Evolutionary conservation across 2,797 vertebrate genomes (phyloP).

Genomic region (Eulemur coronatus): DNA sequence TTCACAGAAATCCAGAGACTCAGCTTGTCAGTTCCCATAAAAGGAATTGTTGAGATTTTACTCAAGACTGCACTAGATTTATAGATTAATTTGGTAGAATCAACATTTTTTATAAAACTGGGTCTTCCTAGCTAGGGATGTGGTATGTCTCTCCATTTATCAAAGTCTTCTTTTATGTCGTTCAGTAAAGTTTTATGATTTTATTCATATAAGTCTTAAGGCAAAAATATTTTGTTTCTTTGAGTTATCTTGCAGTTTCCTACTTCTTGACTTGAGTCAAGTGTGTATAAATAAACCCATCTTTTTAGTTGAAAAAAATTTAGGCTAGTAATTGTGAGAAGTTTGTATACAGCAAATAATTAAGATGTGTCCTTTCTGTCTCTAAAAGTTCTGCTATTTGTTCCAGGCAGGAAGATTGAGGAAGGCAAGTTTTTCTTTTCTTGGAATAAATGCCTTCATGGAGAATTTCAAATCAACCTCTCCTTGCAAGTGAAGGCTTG

Average conservation of each 20-base stretch:
- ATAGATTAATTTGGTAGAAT: constrained; percentile 39
- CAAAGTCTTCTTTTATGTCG: constrained; percentile 13
- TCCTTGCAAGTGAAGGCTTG: not conserved
- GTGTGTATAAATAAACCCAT: not conserved
- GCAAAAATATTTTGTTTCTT: constrained; percentile 26
- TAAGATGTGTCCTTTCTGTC: not conserved
- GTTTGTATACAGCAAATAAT: not conserved
- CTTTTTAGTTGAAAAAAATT: constrained; percentile 20
- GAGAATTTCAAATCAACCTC: not conserved
- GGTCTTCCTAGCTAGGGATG: not conserved
- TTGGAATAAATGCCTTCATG: constrained; percentile 5
- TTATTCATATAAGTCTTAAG: constrained; percentile 23
- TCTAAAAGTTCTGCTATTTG: not conserved
- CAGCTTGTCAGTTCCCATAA: not conserved
- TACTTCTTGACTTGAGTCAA: not conserved
- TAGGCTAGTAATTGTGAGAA: constrained; percentile 1
- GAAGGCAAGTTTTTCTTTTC: constrained; percentile 14
- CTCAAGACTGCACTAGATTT: not conserved
- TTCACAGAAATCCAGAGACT: not conserved
- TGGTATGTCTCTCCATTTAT: not conserved
- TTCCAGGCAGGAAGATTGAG: not conserved
- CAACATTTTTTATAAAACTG: not conserved
- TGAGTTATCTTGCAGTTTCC: not conserved
- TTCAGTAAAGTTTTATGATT: constrained; percentile 23
- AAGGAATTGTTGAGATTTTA: not conserved